These are phyloP conservation scores for Monodelphis domestica DNA, from an alignment of 2,797 vertebrate species.

Conservation along the genomic window DNA sequence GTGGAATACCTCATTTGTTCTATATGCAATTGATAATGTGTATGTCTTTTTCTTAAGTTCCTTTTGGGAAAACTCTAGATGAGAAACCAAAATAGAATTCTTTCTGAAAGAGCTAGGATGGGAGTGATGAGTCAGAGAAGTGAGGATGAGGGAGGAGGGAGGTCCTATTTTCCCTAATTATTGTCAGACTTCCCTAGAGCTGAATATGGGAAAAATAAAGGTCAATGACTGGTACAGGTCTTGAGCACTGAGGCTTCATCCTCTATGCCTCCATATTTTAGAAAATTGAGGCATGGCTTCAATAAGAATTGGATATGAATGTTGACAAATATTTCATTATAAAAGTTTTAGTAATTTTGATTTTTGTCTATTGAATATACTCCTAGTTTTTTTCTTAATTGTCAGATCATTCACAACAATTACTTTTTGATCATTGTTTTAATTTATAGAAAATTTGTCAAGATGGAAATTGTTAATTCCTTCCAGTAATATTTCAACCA, in stretches of 20 bases:
- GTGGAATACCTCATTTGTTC: neutral
- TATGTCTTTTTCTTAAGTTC: neutral
- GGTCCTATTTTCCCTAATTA: neutral
- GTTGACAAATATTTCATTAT: neutral
- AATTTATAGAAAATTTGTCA: neutral
- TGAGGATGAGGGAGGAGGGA: rapidly evolving
- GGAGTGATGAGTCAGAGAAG: neutral
- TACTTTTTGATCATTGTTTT: neutral
- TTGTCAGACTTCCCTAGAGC: neutral
- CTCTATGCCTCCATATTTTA: neutral
- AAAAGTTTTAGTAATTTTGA: neutral
- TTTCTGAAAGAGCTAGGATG: neutral
- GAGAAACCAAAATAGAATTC: neutral
- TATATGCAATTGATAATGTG: neutral
- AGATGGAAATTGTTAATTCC: neutral
- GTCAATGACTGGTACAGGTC: neutral
- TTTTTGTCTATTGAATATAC: neutral
- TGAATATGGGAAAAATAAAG: neutral
- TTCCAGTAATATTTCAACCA: neutral
- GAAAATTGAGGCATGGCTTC: neutral
- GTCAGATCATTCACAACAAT: no score
- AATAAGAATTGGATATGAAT: neutral
- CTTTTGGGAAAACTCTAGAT: rapidly evolving
- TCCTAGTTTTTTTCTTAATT: neutral
- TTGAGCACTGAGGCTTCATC: neutral